These are phyloP conservation scores for Drosophila atripex DNA, from an alignment of 2,888 invertebrate species.

Conservation along the genomic window DNA sequence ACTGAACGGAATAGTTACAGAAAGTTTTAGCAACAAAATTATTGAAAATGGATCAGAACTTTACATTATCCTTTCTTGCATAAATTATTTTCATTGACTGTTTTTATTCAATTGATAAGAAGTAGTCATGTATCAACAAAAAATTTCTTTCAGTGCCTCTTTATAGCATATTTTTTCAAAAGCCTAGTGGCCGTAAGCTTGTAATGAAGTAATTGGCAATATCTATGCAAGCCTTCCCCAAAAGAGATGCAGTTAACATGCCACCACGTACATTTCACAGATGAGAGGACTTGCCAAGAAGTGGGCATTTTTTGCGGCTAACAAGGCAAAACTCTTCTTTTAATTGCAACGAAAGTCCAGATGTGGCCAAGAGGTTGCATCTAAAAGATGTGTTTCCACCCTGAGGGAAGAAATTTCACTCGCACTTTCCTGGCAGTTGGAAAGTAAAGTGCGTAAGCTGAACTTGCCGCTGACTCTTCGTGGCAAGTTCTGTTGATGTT, in stretches of 20 bases:
- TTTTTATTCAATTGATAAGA: too few species aligned
- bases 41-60: background rate
- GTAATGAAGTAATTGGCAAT: slow-evolving; percentile 74
- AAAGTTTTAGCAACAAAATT: background rate
- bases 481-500: slow-evolving; percentile 16
- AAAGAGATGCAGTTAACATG: slow-evolving; percentile 17
- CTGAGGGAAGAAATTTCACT: slow-evolving; percentile 27
- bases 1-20: background rate
- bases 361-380: slow-evolving; percentile 1
- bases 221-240: slow-evolving; percentile 52
- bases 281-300: background rate
- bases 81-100: too few species aligned
- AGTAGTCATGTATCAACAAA: too few species aligned
- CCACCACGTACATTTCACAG: slow-evolving; percentile 1
- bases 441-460: slow-evolving; percentile 30
- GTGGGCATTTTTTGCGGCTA: background rate
- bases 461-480: slow-evolving; percentile 9
- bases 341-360: slow-evolving; percentile 42
- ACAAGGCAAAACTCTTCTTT: slow-evolving; percentile 29
- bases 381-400: slow-evolving; percentile 10
- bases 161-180: slow-evolving; percentile 11
- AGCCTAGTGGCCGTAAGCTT: slow-evolving; percentile 46
- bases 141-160: background rate
- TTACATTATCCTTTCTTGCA: too few species aligned
- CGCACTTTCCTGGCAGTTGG: slow-evolving; percentile 23